phyloP scores from a whole-genome alignment of 1,140 invertebrate genomes.

The Anthonomus grandis region DNA sequence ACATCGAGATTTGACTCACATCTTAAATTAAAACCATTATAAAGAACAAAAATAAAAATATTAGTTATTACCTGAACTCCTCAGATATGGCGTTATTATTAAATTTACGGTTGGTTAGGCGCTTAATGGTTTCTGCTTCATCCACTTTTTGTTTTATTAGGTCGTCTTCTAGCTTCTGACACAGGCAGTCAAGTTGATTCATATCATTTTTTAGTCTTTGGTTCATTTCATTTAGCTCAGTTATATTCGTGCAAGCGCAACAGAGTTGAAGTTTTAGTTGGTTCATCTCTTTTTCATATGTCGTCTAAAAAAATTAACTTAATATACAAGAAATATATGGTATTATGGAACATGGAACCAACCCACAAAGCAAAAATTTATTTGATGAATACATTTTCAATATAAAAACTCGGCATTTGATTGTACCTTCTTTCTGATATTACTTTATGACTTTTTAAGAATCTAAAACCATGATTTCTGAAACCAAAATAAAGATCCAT shows the following conservation, averaged over 20 bases:
- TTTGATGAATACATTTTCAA: too few relatives aligned
- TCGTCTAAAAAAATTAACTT: too few relatives aligned
- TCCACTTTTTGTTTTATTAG: conserved; percentile 42
- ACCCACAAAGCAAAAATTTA: too few relatives aligned
- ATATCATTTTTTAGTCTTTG: conserved; percentile 35
- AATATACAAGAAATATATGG: too few relatives aligned
- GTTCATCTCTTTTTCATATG: conserved; percentile 34
- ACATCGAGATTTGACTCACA: conserved; percentile 30
- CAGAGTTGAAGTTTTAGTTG: conserved; percentile 37
- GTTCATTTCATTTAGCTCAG: conserved; percentile 34
- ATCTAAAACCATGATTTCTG: too few relatives aligned
- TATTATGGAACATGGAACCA: too few relatives aligned
- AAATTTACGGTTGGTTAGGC: conserved; percentile 23
- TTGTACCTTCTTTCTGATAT: too few relatives aligned
- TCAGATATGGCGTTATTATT: neutral
- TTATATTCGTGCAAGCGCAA: conserved; percentile 32
- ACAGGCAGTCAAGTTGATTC: conserved; percentile 26
- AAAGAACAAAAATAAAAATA: too few relatives aligned
- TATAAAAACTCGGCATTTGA: too few relatives aligned
- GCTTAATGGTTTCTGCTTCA: conserved; percentile 40
- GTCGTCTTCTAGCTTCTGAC: conserved; percentile 39
- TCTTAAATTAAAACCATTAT: too few relatives aligned
- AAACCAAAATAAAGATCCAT: too few relatives aligned
- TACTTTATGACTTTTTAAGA: too few relatives aligned
- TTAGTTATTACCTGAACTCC: conserved; percentile 7